Percentiles rank a stretch among this genome's conserved stretches.
Evolutionary conservation across 2,888 invertebrate genomes (phyloP).

Genomic region (Drosophila barbarae): DNA sequence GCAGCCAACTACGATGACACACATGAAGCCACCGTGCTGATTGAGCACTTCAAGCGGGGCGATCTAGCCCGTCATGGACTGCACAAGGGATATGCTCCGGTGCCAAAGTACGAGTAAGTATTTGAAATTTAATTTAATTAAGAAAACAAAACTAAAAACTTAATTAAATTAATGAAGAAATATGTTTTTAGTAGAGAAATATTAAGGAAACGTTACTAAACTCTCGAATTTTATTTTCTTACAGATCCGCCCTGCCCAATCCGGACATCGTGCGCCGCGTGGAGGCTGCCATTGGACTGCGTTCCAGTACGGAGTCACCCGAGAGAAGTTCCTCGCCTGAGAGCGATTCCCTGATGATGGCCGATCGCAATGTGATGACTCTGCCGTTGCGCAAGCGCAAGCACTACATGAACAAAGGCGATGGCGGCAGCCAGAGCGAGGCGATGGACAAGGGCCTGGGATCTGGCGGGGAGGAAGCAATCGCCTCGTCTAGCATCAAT

Average conservation of each 20-base stretch:
- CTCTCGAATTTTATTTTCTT: neutral
- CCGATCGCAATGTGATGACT: conserved; percentile 83
- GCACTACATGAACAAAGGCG: conserved; percentile 85
- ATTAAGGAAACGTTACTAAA: neutral
- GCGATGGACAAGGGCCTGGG: conserved; percentile 8
- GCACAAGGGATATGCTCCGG: conserved; percentile 77
- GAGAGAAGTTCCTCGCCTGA: conserved; percentile 81
- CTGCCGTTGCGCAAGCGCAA: conserved; percentile 90
- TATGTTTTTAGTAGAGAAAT: neutral
- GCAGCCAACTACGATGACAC: conserved; percentile 69
- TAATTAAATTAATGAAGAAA: neutral
- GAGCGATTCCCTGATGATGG: conserved; percentile 81
- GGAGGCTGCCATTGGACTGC: conserved; percentile 81
- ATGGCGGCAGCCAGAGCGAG: conserved; percentile 61
- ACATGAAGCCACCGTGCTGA: conserved; percentile 70
- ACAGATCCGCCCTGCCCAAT: conserved; percentile 74
- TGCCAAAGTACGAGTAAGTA: conserved; percentile 79
- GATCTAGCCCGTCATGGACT: conserved; percentile 73
- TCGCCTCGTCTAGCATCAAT: conserved; percentile 14
- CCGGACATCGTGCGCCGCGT: conserved; percentile 82
- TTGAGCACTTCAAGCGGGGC: conserved; percentile 75
- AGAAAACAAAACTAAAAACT: neutral
- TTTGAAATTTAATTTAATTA: neutral
- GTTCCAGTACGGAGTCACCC: conserved; percentile 80
- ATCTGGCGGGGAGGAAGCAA: conserved; percentile 1